Conservation (phyloP, 2,113 vertebrate genomes). For the Prinia subflava region DNA sequence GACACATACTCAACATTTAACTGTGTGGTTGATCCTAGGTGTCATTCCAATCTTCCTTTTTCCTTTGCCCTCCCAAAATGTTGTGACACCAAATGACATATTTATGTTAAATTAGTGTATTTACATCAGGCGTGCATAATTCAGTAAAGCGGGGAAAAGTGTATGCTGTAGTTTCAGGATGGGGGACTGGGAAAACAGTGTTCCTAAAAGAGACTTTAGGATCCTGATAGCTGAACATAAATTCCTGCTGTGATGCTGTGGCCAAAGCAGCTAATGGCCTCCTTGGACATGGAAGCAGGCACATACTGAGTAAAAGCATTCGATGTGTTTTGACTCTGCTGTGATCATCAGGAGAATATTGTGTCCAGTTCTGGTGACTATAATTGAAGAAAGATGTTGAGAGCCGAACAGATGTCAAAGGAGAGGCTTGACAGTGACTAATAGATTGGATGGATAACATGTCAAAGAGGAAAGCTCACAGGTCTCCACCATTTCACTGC, state of each 20-base stretch:
- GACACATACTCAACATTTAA: neutral
- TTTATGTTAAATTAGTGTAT: neutral
- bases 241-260: neutral
- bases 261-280: neutral
- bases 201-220: neutral
- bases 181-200: neutral
- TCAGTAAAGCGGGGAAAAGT: neutral
- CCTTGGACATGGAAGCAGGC: neutral
- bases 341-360: neutral
- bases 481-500: neutral
- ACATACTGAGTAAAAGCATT: neutral
- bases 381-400: slow-evolving; percentile 11
- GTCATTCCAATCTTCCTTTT: neutral
- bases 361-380: neutral
- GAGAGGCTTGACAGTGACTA: neutral
- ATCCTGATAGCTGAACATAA: neutral
- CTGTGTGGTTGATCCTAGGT: neutral
- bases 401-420: neutral
- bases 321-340: neutral
- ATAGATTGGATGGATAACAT: neutral
- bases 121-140: neutral
- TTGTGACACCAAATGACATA: neutral
- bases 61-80: neutral
- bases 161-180: neutral
- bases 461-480: neutral